A percentile compares a stretch with the other conserved stretches of the same genome.
phyloP scores from a whole-genome alignment of 1,140 invertebrate species.

The Lordiphosa stackelbergi region DNA sequence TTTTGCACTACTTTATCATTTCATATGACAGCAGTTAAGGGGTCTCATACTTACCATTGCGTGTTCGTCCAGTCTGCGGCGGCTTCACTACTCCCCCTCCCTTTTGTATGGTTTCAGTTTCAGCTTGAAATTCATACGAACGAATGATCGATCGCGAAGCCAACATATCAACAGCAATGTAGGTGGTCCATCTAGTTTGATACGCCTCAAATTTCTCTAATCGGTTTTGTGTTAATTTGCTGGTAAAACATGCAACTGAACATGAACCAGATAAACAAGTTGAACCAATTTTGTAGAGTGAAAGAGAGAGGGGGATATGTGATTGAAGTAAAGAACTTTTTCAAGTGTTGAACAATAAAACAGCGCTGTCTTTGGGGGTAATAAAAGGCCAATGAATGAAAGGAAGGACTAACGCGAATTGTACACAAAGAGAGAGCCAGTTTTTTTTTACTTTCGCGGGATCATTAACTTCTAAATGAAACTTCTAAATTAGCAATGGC shows the following conservation, averaged over 20 bases:
- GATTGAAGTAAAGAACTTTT: too few species aligned
- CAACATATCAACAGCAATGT: constrained; percentile 21
- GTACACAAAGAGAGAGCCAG: too few species aligned
- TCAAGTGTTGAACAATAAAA: too few species aligned
- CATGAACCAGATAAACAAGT: constrained; percentile 3
- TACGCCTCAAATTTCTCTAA: constrained; percentile 59
- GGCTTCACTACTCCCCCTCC: constrained; percentile 7
- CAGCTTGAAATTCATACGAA: constrained; percentile 41
- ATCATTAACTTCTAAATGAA: too few species aligned
- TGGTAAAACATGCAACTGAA: constrained; percentile 58
- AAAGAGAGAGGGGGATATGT: too few species aligned
- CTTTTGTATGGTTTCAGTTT: constrained; percentile 45
- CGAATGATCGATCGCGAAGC: not conserved
- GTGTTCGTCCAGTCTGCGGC: constrained; percentile 5
- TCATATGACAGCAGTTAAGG: constrained; percentile 10
- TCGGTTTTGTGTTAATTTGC: constrained; percentile 56
- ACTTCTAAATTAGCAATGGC: too few species aligned
- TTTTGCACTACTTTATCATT: constrained; percentile 10
- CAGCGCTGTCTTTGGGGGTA: too few species aligned
- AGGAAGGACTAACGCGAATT: too few species aligned
- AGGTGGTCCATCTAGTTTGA: constrained; percentile 49
- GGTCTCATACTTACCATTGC: not conserved
- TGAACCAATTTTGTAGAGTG: too few species aligned
- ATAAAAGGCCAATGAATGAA: too few species aligned
- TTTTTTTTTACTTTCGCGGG: too few species aligned